Conservation (phyloP, 1,140 invertebrate species). For the Linepithema humile region DNA sequence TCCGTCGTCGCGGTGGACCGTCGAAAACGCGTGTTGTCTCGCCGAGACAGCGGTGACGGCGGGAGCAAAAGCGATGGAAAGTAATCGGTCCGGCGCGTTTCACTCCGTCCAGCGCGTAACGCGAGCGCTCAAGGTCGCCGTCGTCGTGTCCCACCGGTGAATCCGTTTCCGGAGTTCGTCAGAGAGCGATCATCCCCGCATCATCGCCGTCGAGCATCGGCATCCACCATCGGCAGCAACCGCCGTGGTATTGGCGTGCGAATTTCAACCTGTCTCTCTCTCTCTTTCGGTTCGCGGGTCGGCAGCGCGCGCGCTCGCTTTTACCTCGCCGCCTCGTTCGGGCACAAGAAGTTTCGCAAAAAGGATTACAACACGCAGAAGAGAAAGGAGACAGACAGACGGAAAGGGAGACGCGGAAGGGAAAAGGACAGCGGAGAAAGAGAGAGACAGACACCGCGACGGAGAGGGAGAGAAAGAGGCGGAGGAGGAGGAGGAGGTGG, state of each 20-base stretch:
- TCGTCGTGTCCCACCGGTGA: slow-evolving; percentile 50
- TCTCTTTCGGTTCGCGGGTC: slow-evolving; percentile 47
- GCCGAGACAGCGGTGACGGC: background rate
- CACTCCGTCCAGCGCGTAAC: slow-evolving; percentile 51
- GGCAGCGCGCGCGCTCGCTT: slow-evolving; percentile 45
- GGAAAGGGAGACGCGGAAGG: slow-evolving; percentile 65
- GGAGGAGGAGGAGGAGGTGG: slow-evolving; percentile 28
- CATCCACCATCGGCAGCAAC: background rate
- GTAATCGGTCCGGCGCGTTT: slow-evolving; percentile 27
- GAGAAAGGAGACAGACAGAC: slow-evolving; percentile 72
- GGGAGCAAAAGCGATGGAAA: slow-evolving; percentile 56
- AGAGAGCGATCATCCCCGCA: slow-evolving; percentile 8
- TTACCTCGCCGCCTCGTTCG: slow-evolving; percentile 63
- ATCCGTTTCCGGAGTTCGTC: slow-evolving; percentile 60
- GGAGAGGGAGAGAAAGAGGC: slow-evolving; percentile 54
- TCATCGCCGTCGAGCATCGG: background rate
- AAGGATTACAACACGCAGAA: slow-evolving; percentile 81
- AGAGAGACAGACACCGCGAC: slow-evolving; percentile 45
- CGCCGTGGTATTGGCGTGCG: background rate
- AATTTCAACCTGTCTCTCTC: slow-evolving; percentile 32
- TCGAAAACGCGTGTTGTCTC: too few relatives aligned
- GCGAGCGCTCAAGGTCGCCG: slow-evolving; percentile 64
- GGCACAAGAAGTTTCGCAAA: slow-evolving; percentile 79
- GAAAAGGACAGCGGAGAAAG: slow-evolving; percentile 57
- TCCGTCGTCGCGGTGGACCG: background rate